phyloP scores from a whole-genome alignment of 2,888 invertebrate species.

The Hetaerina titia region DNA sequence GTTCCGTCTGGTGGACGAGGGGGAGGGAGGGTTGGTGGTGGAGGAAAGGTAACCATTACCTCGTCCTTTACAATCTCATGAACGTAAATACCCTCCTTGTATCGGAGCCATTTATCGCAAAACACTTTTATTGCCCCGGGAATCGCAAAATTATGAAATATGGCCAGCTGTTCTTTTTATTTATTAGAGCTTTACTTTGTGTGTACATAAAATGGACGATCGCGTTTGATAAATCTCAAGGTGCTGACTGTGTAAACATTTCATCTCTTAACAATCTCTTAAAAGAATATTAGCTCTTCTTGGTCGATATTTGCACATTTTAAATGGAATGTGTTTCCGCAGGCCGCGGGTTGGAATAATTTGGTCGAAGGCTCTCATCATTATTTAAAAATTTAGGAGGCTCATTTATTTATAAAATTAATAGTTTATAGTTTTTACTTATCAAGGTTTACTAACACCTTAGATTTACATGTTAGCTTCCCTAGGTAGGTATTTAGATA shows the following conservation, averaged over 20 bases:
- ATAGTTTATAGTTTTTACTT: too few species aligned
- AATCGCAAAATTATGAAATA: conserved; percentile 30
- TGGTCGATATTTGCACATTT: not conserved
- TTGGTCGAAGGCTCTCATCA: not conserved
- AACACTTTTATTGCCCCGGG: conserved; percentile 39
- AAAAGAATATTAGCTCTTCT: not conserved
- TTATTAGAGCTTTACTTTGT: not conserved
- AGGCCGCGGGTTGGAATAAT: not conserved
- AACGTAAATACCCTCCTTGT: conserved; percentile 39
- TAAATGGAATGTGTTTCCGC: not conserved
- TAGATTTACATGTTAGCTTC: too few species aligned
- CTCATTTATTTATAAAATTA: too few species aligned
- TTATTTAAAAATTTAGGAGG: not conserved
- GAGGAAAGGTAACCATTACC: conserved; percentile 52
- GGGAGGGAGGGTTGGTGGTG: not conserved
- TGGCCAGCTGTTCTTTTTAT: not conserved
- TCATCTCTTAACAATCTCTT: not conserved
- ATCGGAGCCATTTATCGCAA: conserved; percentile 48
- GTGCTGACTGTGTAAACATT: not conserved
- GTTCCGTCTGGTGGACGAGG: not conserved
- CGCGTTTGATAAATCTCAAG: not conserved
- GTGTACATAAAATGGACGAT: not conserved
- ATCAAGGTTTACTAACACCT: too few species aligned
- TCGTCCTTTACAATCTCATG: conserved; percentile 59
- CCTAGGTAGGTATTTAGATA: too few species aligned